These are phyloP conservation scores for Laothoe populi DNA, from an alignment of 2,888 invertebrate species.

Conservation along the genomic window DNA sequence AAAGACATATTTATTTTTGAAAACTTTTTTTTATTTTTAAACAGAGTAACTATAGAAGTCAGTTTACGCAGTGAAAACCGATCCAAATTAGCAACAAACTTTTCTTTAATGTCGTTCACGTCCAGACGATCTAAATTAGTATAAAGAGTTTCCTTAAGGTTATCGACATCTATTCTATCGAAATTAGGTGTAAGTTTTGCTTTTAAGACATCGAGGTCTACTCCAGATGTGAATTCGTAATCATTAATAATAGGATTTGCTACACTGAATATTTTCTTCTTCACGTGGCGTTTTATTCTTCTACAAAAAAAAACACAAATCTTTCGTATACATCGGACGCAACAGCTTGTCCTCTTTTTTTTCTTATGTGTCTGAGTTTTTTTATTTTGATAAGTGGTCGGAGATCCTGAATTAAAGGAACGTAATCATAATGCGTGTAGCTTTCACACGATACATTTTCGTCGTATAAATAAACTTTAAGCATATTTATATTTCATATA, in stretches of 20 bases:
- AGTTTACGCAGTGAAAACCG: slow-evolving; percentile 11
- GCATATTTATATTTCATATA: too few species aligned
- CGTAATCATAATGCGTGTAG: not conserved
- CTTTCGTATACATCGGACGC: slow-evolving; percentile 38
- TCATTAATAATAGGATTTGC: slow-evolving; percentile 42
- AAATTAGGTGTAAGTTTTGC: slow-evolving; percentile 38
- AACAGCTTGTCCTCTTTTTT: slow-evolving; percentile 37
- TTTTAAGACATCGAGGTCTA: slow-evolving; percentile 43
- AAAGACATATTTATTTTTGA: slow-evolving; percentile 41
- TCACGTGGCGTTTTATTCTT: slow-evolving; percentile 44
- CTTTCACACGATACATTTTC: not conserved
- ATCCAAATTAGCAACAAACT: slow-evolving; percentile 19
- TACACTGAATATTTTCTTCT: slow-evolving; percentile 46
- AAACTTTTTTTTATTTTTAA: slow-evolving; percentile 41
- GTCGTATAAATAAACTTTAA: not conserved
- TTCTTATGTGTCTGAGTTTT: slow-evolving; percentile 33
- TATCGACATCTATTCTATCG: not conserved
- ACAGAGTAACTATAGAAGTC: slow-evolving; percentile 37
- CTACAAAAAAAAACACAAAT: slow-evolving; percentile 43
- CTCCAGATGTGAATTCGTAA: slow-evolving; percentile 46
- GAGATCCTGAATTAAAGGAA: slow-evolving; percentile 39
- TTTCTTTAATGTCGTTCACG: not conserved
- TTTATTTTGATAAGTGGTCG: slow-evolving; percentile 28
- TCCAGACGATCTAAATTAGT: not conserved
- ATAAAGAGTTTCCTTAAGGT: slow-evolving; percentile 1